Evolutionary conservation across 2,888 invertebrate genomes (phyloP), one percentile per base, ranked within the genome.

Genomic region (Tetragonula carbonaria): DNA sequence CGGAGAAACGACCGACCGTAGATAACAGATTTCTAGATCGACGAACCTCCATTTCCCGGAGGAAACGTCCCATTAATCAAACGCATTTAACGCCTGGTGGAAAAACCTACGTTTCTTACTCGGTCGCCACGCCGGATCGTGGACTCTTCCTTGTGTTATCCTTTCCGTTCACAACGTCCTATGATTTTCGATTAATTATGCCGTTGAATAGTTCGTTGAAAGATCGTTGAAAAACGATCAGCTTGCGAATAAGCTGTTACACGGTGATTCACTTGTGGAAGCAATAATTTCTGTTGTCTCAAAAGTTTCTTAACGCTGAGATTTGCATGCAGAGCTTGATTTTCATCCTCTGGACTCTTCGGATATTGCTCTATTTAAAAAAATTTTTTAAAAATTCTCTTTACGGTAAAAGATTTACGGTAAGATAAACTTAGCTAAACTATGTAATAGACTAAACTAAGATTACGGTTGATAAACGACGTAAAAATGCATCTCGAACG

Each of bases 21-120:
- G 84, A 84, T 84, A 84, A 84, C 74, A 75, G 74, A 84, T 78
- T 84, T 84, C 74, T 74, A 55, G 81, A 76, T 81, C 81, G 68
- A 33, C 59, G 33, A 16, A 23, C 14, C 28, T 66, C 38, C 66
- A 66, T 55, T 66, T 70, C 71, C 57, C 50, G 28, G 38, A 45
- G 73, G 18, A 70, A 68, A 63, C 59, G 63, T 74, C 57, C 53
- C 65, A 68, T 78, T 82, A 78, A 82, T 78, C 73, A 74, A 62
- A 68, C 65, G 33, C 33, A 51, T 62, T 74, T 68, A 33, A 57
- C 77, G 16, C 16, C n/a, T 8, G 45, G 23, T 18, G 67, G 51
- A 62, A 78, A 73, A 62, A 59, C 21, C 55, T 16, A 23, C 11
- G 50, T 81, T 81, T 78, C 68, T 63, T 73, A 45, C 50, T 38